phyloP scores from a whole-genome alignment of 2,797 vertebrate genomes.

The Moxostoma hubbsi region DNA sequence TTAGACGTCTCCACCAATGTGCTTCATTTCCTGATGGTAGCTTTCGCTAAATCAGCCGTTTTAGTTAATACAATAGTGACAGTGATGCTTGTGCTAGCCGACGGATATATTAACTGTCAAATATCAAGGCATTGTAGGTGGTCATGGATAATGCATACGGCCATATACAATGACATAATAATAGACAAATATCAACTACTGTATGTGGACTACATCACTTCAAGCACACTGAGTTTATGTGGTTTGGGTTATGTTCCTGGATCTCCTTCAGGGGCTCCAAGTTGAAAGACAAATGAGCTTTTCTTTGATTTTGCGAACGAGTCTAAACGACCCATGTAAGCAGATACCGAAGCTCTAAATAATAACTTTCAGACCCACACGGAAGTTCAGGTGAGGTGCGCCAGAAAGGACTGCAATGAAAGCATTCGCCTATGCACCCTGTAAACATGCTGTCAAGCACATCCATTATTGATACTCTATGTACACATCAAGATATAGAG shows the following conservation, averaged over 20 bases:
- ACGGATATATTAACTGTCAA: background rate
- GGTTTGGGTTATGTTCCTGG: slow-evolving; percentile 21
- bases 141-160: background rate
- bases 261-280: background rate
- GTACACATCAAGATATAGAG: slow-evolving; percentile 33
- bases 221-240: slow-evolving; percentile 10
- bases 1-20: slow-evolving; percentile 28
- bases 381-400: slow-evolving; percentile 29
- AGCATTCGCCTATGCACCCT: slow-evolving; percentile 21
- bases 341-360: slow-evolving; percentile 13
- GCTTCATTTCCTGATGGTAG: slow-evolving; percentile 7
- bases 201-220: no score
- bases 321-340: slow-evolving; percentile 30
- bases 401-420: slow-evolving; percentile 27
- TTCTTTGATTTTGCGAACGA: slow-evolving; percentile 30
- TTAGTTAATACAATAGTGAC: background rate
- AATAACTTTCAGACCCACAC: slow-evolving; percentile 9
- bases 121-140: background rate
- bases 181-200: background rate
- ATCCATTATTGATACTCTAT: slow-evolving; percentile 13
- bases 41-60: slow-evolving; percentile 10
- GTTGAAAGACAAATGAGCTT: slow-evolving; percentile 7
- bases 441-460: slow-evolving; percentile 32
- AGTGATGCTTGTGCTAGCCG: background rate
- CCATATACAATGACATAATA: slow-evolving; percentile 1